phyloP scores from a whole-genome alignment of 2,113 vertebrate genomes.

The Mesembrinibis cayennensis region DNA sequence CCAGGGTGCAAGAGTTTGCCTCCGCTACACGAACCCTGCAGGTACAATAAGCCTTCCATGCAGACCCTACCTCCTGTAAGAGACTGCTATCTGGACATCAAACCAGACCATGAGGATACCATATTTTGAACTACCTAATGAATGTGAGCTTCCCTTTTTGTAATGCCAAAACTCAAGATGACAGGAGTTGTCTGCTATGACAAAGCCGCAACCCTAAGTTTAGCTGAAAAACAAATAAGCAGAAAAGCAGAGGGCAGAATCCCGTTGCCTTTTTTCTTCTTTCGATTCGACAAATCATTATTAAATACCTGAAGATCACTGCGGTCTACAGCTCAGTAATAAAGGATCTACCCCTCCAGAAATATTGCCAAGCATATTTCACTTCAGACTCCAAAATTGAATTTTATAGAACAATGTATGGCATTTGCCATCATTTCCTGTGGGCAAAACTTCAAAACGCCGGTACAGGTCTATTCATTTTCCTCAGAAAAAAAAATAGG shows the following conservation, averaged over 20 bases:
- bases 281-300: neutral
- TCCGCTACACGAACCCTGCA: neutral
- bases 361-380: neutral
- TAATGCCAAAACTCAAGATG: neutral
- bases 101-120: neutral
- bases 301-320: neutral
- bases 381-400: neutral
- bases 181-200: neutral
- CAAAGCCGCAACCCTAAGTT: neutral
- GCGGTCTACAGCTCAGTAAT: neutral
- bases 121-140: neutral
- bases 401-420: neutral
- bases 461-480: neutral
- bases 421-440: constrained; percentile 16
- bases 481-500: neutral
- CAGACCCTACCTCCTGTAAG: neutral
- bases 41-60: neutral
- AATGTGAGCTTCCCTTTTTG: neutral
- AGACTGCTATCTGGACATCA: neutral
- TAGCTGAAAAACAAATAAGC: neutral
- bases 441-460: neutral
- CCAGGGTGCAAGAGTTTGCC: neutral
- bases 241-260: neutral
- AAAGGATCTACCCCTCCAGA: neutral
- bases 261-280: neutral